A percentile compares a stretch with the other conserved stretches of the same genome.
phyloP scores from a whole-genome alignment of 2,113 vertebrate species.

The Crocuta crocuta region DNA sequence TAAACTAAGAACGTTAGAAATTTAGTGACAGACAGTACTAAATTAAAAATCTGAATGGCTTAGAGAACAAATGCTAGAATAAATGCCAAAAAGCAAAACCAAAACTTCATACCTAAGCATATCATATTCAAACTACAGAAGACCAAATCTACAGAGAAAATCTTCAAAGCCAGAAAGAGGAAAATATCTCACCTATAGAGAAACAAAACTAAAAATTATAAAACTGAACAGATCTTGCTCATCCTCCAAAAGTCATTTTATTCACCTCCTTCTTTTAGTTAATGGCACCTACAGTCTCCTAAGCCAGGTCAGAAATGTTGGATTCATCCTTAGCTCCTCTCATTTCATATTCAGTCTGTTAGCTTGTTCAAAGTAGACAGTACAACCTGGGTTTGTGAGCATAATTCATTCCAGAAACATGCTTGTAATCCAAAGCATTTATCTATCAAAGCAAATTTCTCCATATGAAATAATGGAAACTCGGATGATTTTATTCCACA shows the following conservation, averaged over 20 bases:
- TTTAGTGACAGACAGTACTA: neutral
- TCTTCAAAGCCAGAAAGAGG: neutral
- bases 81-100: neutral
- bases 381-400: too few relatives aligned
- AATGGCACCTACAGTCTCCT: neutral
- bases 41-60: neutral
- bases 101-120: neutral
- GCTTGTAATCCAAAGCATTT: too few relatives aligned
- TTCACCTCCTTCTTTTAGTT: neutral
- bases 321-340: neutral
- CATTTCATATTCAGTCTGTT: neutral
- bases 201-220: neutral
- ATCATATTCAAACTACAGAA: neutral
- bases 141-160: neutral
- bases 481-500: too few relatives aligned
- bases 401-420: too few relatives aligned
- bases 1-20: neutral
- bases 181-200: neutral
- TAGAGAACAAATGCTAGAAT: neutral
- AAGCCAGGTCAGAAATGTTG: neutral
- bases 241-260: neutral
- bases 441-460: too few relatives aligned
- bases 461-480: too few relatives aligned
- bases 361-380: neutral
- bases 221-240: neutral